A percentile compares a stretch with the other conserved stretches of the same genome.
phyloP scores from a whole-genome alignment of 2,797 vertebrate species.

The Platalea minor region DNA sequence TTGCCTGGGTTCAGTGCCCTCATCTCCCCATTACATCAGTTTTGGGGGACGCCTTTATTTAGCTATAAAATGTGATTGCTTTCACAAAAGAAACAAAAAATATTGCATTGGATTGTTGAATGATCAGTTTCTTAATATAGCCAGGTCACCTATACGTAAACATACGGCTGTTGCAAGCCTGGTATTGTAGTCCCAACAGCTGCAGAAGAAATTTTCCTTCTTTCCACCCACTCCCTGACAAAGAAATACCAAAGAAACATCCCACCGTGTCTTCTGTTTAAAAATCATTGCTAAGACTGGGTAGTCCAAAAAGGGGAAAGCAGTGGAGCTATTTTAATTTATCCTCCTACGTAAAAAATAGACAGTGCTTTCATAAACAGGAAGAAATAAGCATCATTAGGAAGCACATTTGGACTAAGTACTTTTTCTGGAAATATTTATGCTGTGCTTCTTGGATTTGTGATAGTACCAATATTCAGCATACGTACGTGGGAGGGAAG shows the following conservation, averaged over 20 bases:
- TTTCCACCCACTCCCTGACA: neutral
- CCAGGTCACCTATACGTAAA: neutral
- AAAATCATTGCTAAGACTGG: neutral
- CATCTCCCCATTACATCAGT: neutral
- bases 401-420: neutral
- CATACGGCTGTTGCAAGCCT: neutral
- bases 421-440: constrained; percentile 17
- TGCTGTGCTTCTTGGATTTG: neutral
- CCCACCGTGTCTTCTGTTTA: neutral
- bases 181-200: neutral
- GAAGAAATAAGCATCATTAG: neutral
- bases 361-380: neutral
- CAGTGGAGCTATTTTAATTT: neutral
- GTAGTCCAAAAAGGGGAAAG: neutral
- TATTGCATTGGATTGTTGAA: neutral
- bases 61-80: neutral
- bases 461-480: neutral
- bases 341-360: neutral
- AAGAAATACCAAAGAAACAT: neutral
- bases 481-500: neutral
- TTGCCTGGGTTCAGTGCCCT: neutral
- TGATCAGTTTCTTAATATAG: neutral
- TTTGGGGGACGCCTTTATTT: neutral
- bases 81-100: neutral
- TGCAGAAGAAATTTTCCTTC: neutral